Percentiles rank a stretch among this genome's conserved stretches.
Conservation (phyloP, 2,888 invertebrate genomes). For the Ennomos quercinarius region DNA sequence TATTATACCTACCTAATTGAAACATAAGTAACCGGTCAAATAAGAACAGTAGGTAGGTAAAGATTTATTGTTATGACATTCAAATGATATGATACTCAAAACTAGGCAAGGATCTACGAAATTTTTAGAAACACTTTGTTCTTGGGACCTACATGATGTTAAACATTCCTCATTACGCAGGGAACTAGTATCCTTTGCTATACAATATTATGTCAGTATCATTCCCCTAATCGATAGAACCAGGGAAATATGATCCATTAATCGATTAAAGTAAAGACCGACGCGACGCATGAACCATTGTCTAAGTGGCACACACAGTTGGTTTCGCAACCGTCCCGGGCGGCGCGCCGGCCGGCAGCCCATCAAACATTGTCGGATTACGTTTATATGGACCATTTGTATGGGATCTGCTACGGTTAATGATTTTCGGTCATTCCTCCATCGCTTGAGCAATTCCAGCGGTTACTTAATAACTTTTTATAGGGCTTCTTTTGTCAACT, state of each 20-base stretch:
- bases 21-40: too few relatives aligned
- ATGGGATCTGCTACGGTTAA: constrained; percentile 77
- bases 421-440: constrained; percentile 67
- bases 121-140: too few relatives aligned
- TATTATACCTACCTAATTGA: too few relatives aligned
- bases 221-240: constrained; percentile 22
- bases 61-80: too few relatives aligned
- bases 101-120: too few relatives aligned
- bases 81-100: too few relatives aligned
- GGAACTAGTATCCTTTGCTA: constrained; percentile 15
- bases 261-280: constrained; percentile 35
- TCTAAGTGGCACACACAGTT: constrained; percentile 48
- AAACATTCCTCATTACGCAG: too few relatives aligned
- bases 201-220: neutral
- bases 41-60: too few relatives aligned
- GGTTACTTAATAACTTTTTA: constrained; percentile 63
- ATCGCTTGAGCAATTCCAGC: constrained; percentile 60
- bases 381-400: constrained; percentile 79
- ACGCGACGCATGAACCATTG: constrained; percentile 45
- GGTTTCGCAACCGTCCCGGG: constrained; percentile 61
- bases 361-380: constrained; percentile 79
- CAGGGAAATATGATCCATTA: constrained; percentile 36
- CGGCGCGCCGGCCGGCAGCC: constrained; percentile 54
- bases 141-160: too few relatives aligned
- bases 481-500: constrained; percentile 40